Percentiles rank a stretch among this genome's conserved stretches.
These are phyloP conservation scores for Trachurus trachurus DNA, from an alignment of 2,797 vertebrate species.

Conservation along the genomic window DNA sequence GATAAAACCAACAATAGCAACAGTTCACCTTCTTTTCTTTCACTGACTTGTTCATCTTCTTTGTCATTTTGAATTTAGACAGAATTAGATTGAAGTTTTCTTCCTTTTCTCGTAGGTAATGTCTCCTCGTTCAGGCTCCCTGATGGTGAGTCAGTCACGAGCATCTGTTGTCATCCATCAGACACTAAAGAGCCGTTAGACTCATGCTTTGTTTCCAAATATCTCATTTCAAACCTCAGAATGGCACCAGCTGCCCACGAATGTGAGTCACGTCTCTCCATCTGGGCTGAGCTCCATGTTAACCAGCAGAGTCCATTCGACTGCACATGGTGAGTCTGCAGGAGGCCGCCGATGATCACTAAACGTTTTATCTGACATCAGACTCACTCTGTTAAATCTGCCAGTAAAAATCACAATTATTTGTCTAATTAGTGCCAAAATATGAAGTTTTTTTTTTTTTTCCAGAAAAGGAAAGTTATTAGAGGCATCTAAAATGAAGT, in stretches of 20 bases:
- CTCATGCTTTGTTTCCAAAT: slow-evolving; percentile 2
- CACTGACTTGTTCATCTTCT: too few species aligned
- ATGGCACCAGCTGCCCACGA: slow-evolving; percentile 61
- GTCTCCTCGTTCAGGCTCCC: slow-evolving; percentile 67
- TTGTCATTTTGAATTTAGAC: neutral
- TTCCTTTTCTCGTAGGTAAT: slow-evolving; percentile 42
- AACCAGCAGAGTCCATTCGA: slow-evolving; percentile 60
- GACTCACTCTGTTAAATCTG: neutral
- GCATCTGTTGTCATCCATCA: slow-evolving; percentile 8
- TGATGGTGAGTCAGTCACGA: slow-evolving; percentile 66
- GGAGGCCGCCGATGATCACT: neutral
- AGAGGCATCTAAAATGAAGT: neutral
- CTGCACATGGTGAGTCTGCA: slow-evolving; percentile 61
- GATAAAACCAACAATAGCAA: neutral
- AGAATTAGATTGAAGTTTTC: neutral
- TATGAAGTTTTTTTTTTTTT: too few species aligned
- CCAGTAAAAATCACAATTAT: neutral
- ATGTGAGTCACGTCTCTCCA: slow-evolving; percentile 60
- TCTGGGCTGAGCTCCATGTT: slow-evolving; percentile 60
- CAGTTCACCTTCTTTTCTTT: neutral
- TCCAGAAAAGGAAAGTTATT: too few species aligned
- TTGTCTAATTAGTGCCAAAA: neutral
- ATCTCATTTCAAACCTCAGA: slow-evolving; percentile 61
- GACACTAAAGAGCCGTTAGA: neutral
- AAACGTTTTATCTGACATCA: neutral